Percentiles rank a stretch among this genome's conserved stretches.
These are phyloP conservation scores for Calyptomena viridis DNA, from an alignment of 2,113 vertebrate species.

Conservation along the genomic window DNA sequence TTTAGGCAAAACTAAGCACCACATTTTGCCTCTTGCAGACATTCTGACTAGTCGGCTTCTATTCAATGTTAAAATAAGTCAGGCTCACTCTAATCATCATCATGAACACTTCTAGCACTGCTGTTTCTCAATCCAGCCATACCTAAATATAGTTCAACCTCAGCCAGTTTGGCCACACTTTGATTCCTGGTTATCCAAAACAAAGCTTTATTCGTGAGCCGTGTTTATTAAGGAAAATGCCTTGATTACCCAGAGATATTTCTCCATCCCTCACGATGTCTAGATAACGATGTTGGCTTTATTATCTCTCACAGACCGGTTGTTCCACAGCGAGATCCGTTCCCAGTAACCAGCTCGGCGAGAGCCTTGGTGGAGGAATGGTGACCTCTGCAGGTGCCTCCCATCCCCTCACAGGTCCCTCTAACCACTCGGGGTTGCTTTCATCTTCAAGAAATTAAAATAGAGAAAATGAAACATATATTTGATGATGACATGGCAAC, in stretches of 20 bases:
- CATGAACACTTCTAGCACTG: background rate
- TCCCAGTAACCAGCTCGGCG: background rate
- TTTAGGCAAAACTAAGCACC: background rate
- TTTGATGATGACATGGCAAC: slow-evolving; percentile 41
- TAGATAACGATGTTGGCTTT: background rate
- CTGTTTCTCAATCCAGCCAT: background rate
- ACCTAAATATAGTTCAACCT: slow-evolving; percentile 10
- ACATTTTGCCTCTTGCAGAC: background rate
- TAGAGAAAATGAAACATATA: slow-evolving; percentile 64
- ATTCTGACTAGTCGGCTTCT: background rate
- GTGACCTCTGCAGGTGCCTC: slow-evolving; percentile 75
- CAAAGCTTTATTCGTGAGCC: background rate
- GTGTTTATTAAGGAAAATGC: background rate
- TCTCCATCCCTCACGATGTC: background rate
- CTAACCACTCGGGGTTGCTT: background rate
- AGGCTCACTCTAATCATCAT: background rate
- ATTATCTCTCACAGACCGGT: background rate
- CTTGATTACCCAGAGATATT: background rate
- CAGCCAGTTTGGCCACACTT: background rate
- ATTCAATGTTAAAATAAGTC: background rate
- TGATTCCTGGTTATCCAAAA: background rate
- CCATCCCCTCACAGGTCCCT: background rate
- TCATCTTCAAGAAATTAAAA: slow-evolving; percentile 57
- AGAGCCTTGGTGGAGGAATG: slow-evolving; percentile 61
- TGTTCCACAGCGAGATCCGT: background rate